Base-by-base conservation (phyloP, 2,888 invertebrate species). In the Yponomeuta cagnagella region DNA sequence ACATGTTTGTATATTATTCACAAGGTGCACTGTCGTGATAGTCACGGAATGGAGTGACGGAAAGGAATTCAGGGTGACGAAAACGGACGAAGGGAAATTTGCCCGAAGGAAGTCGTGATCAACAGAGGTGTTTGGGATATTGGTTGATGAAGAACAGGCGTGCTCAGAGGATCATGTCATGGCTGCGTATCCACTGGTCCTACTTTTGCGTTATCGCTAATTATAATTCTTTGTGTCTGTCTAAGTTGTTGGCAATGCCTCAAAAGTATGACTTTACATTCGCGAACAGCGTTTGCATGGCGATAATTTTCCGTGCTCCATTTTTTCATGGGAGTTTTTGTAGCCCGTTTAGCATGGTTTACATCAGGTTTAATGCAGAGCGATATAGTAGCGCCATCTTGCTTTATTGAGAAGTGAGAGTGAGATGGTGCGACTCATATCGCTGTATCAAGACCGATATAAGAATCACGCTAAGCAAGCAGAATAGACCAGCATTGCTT, bases 21-120 rank as follows among this genome's bases (percentile, higher is more conserved):
- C 91, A 90, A 86, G 83, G 91, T 91, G 91, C 91, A 82, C 83
- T 88, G 64, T 64, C 23, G n/a, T 23, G 64, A 48, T 83, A 88
- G 64, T 64, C 23, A 64, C 64, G 64, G 23, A 52, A 69, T 30
- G 43, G 52, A 43, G 37, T n/a, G 30, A 48, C 68, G 23, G n/a
- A 48, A 52, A 65, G 30, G 65, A 30, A 33, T 65, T 65, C 31
- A 23, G 31, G 65, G 65, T 65, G 15, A 65, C 65, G 30, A 65
- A 65, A 8, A 65, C 33, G 65, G 65, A 65, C 67, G 15, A 6
- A 33, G 30, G n/a, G 15, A 15, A 70, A 64, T 64, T 63, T 10
- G 23, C 64, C 70, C 43, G 64, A 64, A n/a, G 48, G 33, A 52
- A 23, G 63, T 58, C 43, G 67, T 67, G 67, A 33, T 33, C 37